phyloP scores from a whole-genome alignment of 2,113 vertebrate genomes.

The Lutjanus erythropterus region DNA sequence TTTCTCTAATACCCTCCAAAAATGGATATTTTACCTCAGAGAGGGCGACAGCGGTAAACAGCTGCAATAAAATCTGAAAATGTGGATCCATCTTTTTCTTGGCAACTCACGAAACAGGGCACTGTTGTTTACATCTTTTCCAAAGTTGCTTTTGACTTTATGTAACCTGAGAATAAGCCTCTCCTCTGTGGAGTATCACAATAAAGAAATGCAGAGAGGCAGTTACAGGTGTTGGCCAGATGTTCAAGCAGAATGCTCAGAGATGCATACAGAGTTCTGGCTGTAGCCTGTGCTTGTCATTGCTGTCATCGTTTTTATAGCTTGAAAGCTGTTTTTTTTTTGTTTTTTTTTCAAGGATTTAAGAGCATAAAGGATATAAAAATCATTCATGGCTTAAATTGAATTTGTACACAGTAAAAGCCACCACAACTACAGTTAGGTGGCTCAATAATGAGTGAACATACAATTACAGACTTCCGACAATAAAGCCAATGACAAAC shows the following conservation, averaged over 20 bases:
- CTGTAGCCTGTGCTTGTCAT: not conserved
- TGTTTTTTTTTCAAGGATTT: slow-evolving; percentile 1
- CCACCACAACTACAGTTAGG: no score
- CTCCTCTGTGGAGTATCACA: not conserved
- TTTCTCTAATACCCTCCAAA: slow-evolving; percentile 48
- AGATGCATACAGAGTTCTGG: not conserved
- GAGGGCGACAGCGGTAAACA: slow-evolving; percentile 13
- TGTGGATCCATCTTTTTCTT: slow-evolving; percentile 3
- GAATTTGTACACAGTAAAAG: not conserved
- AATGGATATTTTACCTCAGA: slow-evolving; percentile 25
- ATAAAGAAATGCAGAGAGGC: slow-evolving; percentile 14
- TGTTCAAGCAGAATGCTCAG: slow-evolving; percentile 26
- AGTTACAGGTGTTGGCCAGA: slow-evolving; percentile 61
- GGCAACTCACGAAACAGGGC: not conserved
- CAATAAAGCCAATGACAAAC: no score
- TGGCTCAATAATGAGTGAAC: no score
- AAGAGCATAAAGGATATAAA: not conserved
- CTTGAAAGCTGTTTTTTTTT: not conserved
- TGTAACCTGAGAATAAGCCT: slow-evolving; percentile 15
- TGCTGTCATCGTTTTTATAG: slow-evolving; percentile 23
- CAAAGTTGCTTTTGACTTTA: slow-evolving; percentile 34
- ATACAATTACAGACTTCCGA: no score
- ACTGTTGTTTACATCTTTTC: slow-evolving; percentile 17
- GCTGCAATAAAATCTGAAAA: slow-evolving; percentile 31
- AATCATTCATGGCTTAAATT: not conserved